Base-by-base conservation (phyloP, 2,113 vertebrate species). In the Rhinichthys klamathensis region DNA sequence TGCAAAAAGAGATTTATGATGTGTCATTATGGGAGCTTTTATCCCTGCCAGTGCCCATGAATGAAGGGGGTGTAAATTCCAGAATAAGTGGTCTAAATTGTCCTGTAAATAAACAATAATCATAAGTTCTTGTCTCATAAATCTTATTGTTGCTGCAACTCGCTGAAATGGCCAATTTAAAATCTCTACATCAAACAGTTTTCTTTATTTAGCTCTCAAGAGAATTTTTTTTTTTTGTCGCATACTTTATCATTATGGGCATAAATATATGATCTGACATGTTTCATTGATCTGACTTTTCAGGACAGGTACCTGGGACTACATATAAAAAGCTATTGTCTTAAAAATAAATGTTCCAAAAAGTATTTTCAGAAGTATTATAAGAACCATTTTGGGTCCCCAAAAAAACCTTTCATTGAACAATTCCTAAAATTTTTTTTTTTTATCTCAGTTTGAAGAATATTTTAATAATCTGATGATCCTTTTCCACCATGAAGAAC, bases 1-100 rank as follows among this genome's bases (percentile, higher is more conserved):
- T 65, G 61, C 75, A 56, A 21, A 56, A 56, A 65, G 18, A 86
- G 82, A 86, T 88, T 88, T 88, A 84, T 61, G 49, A 58, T 23
- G 18, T 44, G 80, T 65, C 54, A 32, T 72, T 79, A 84, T 84
- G 74, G 84, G 16, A 54, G 76, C 60, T 86, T 86, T 88, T 63
- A 88, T 69, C 56, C 78, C 18, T 23, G 46, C 81, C 86, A 84
- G 35, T 78, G 61, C 81, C 54, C 18, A 16, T 58, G 38, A 35
- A 73, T 78, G 63, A 32, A 60, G 7, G 44, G 44, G 60, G 25
- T 65, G n/a, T 81, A 63, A 11, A 69, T 69, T 82, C 46, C 44
- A 82, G 41, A 25, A 21, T 63, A 49, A 46, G 38, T 51, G 49
- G 25, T 72, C 30, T 72, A 76, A 76, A 30, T 54, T 2, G 15